Conservation (phyloP, 2,888 invertebrate genomes). For the Callimorpha dominula region DNA sequence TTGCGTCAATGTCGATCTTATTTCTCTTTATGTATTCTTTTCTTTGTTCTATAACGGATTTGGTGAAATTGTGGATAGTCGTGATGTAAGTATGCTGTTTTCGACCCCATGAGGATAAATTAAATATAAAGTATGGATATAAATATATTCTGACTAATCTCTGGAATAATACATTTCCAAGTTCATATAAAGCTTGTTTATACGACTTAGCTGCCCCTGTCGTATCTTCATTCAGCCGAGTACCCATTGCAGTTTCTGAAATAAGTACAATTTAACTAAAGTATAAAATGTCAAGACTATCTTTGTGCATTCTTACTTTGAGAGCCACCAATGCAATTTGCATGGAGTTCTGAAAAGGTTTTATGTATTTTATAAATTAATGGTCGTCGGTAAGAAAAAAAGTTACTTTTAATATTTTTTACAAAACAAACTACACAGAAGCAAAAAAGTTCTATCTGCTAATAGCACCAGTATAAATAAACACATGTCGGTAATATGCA, state of each 20-base stretch:
- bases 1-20: slow-evolving; percentile 1
- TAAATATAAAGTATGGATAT: slow-evolving; percentile 83
- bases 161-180: slow-evolving; percentile 67
- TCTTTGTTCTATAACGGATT: slow-evolving; percentile 67
- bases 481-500: no score
- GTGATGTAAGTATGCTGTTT: slow-evolving; percentile 73
- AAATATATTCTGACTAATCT: slow-evolving; percentile 86
- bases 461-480: no score
- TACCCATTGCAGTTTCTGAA: slow-evolving; percentile 89
- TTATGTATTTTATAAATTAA: no score
- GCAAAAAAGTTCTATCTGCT: no score
- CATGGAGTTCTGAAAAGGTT: no score
- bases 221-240: slow-evolving; percentile 81
- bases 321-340: no score
- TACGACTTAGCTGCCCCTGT: slow-evolving; percentile 78
- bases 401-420: no score
- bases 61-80: slow-evolving; percentile 72
- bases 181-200: slow-evolving; percentile 83
- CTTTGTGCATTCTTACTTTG: not conserved
- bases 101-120: slow-evolving; percentile 76
- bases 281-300: not conserved
- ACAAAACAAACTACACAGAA: no score
- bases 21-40: slow-evolving; percentile 18
- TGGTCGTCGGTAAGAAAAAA: no score
- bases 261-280: not conserved